Base-by-base conservation (phyloP, 1,140 invertebrate species). In the Leptinotarsa texana region DNA sequence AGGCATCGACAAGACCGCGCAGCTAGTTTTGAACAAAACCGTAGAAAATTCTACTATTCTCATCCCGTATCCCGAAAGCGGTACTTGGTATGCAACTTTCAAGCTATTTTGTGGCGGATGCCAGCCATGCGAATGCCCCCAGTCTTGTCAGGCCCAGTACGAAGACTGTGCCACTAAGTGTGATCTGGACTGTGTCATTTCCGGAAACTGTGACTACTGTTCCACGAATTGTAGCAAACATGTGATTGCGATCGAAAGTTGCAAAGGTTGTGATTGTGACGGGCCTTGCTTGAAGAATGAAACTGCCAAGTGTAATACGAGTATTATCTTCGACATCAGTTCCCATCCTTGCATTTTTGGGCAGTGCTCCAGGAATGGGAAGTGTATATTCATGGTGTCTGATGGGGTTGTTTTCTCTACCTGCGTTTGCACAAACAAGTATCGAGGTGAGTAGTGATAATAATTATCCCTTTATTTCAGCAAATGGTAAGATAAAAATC, bases 11-110 rank as follows among this genome's bases (percentile, higher is more conserved):
- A 85, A 84, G 63, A 84, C 85, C n/a, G 88, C 88, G 24, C 86
- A 88, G 24, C 87, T 88, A 72, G 85, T 89, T 33, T 80, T 90
- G 63, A 91, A 90, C 76, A 89, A 84, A 67, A 90, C 88, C 5
- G 47, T 72, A 4, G 74, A 74, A n/a, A 84, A 84, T 71, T 77
- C 77, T 18, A 78, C 82, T 6, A 80, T 93, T 11, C 88, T 92
- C 75, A 90, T 95, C 15, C 94, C 94, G 2, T 95, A 90, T 83
- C 94, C 94, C 0, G 93, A 95, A 80, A 89, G 91, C 17, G 94
- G 93, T 0, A 83, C 84, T 17, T 96, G 93, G 93, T 94, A 92
- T 83, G 80, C 94, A 11, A 91, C 89, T 4, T 84, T 93, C 62
- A 88, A 87, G 17, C 80, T 92, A 22, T 93, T 92, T 80, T 90